Evolutionary conservation across 2,888 invertebrate species (phyloP).

Genomic region (Epirrhoe tristata): DNA sequence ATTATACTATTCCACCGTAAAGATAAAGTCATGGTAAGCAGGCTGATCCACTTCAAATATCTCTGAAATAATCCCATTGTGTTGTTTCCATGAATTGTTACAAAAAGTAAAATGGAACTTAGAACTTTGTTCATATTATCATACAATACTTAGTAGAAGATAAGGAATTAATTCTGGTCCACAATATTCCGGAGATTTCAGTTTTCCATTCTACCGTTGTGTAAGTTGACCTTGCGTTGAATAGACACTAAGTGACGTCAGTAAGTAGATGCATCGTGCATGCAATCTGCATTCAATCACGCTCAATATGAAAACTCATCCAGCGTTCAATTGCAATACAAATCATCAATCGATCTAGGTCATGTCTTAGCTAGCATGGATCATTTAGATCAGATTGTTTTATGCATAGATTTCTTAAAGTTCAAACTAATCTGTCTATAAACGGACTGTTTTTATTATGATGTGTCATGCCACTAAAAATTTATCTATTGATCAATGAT

Average conservation of each 20-base stretch:
- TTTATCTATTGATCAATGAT: no score
- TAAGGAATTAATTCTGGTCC: no score
- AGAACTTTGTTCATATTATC: no score
- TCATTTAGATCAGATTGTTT: not conserved
- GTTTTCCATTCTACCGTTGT: not conserved
- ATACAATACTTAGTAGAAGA: no score
- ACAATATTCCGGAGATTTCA: no score
- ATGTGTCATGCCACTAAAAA: not conserved
- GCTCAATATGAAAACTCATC: constrained; percentile 27
- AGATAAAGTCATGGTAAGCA: no score
- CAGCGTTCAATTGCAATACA: constrained; percentile 18
- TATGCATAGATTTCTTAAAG: not conserved
- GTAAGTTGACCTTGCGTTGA: constrained; percentile 4
- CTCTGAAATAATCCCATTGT: no score
- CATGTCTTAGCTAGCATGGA: not conserved
- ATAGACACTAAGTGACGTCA: constrained; percentile 3
- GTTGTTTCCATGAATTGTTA: no score
- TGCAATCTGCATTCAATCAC: constrained; percentile 25
- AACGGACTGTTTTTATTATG: not conserved
- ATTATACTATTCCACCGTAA: no score
- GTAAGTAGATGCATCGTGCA: constrained; percentile 2
- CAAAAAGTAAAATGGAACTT: no score
- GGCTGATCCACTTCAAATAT: no score
- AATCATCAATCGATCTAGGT: constrained; percentile 23
- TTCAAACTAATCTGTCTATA: not conserved